These are phyloP conservation scores for Microtus ochrogaster DNA, from an alignment of 2,113 vertebrate species.

Conservation along the genomic window DNA sequence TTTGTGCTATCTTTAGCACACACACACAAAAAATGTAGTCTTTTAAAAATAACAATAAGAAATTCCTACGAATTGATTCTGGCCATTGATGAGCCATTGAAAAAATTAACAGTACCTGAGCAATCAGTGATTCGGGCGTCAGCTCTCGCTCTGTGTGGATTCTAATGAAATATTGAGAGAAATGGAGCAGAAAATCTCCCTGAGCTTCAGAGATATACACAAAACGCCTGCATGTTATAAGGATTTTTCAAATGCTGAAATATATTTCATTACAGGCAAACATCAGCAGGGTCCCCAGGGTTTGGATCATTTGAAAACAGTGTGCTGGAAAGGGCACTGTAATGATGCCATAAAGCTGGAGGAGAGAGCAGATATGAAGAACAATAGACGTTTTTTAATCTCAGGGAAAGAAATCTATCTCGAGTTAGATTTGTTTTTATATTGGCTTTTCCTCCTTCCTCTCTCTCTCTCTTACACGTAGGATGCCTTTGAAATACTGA, in stretches of 20 bases:
- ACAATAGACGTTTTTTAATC: slow-evolving; percentile 73
- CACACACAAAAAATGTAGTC: not conserved
- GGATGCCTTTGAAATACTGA: slow-evolving; percentile 68
- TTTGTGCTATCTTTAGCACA: not conserved
- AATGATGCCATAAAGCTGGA: slow-evolving; percentile 72
- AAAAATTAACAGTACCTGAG: slow-evolving; percentile 30
- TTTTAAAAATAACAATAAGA: slow-evolving; percentile 55
- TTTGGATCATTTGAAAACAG: slow-evolving; percentile 73
- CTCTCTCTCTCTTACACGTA: slow-evolving; percentile 62
- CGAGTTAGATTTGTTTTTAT: slow-evolving; percentile 75
- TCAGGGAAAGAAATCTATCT: slow-evolving; percentile 63
- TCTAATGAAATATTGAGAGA: slow-evolving; percentile 69
- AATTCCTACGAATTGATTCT: slow-evolving; percentile 12
- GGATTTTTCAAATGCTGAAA: slow-evolving; percentile 45
- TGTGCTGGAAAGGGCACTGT: slow-evolving; percentile 76
- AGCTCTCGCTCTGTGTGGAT: slow-evolving; percentile 60
- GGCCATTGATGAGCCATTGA: slow-evolving; percentile 26
- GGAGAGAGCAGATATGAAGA: slow-evolving; percentile 50
- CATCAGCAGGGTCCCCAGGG: slow-evolving; percentile 64
- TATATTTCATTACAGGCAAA: slow-evolving; percentile 68
- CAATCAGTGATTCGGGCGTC: not conserved
- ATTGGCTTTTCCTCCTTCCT: slow-evolving; percentile 55
- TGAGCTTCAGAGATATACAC: slow-evolving; percentile 49
- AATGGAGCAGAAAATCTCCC: slow-evolving; percentile 61
- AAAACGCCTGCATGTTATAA: slow-evolving; percentile 52